phyloP scores from a whole-genome alignment of 2,888 invertebrate genomes.

The Ptychoptera contaminata region DNA sequence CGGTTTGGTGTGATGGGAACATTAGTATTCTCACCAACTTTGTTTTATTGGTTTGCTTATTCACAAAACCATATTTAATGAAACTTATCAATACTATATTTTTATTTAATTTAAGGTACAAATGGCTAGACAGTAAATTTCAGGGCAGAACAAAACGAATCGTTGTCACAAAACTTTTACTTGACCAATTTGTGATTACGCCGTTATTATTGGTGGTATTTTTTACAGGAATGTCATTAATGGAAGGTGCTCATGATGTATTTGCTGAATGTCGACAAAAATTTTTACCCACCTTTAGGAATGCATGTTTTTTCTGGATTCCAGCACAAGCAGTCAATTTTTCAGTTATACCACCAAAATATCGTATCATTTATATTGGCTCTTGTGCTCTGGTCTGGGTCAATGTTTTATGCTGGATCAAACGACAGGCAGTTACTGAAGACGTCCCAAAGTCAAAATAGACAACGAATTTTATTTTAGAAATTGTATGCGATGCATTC shows the following conservation, averaged over 20 bases:
- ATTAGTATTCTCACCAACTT: conserved; percentile 40
- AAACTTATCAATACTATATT: background rate
- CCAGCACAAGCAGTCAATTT: conserved; percentile 71
- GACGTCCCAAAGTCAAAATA: no score
- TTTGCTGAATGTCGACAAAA: conserved; percentile 56
- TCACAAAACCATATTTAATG: background rate
- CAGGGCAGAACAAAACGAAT: conserved; percentile 45
- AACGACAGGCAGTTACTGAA: conserved; percentile 33
- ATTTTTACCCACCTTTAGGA: conserved; percentile 51
- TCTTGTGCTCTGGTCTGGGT: conserved; percentile 68
- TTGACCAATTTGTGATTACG: conserved; percentile 65
- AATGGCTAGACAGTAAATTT: conserved; percentile 54
- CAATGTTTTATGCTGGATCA: conserved; percentile 69
- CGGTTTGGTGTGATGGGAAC: conserved; percentile 46
- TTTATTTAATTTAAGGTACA: conserved; percentile 45
- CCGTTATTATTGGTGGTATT: conserved; percentile 54
- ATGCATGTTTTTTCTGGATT: conserved; percentile 71
- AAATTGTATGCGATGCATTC: no score
- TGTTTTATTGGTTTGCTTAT: conserved; percentile 40
- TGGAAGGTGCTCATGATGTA: conserved; percentile 54
- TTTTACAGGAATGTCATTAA: conserved; percentile 56
- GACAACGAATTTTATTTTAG: background rate
- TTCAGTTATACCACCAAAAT: conserved; percentile 48
- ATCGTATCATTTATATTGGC: conserved; percentile 65
- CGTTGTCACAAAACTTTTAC: conserved; percentile 49